phyloP scores from a whole-genome alignment of 2,888 invertebrate species.

The Unio delphinus region DNA sequence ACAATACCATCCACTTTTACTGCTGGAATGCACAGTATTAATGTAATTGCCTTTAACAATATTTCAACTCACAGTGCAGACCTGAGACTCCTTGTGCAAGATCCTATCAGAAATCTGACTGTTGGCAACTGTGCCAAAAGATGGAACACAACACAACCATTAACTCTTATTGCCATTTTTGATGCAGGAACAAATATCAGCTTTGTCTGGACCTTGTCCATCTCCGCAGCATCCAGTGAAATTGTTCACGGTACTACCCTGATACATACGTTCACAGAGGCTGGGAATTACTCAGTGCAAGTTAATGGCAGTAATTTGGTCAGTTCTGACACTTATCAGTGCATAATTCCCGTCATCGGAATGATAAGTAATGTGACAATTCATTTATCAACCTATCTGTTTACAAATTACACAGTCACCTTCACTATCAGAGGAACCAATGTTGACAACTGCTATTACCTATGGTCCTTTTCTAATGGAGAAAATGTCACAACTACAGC shows the following conservation, averaged over 20 bases:
- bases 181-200: conserved; percentile 37
- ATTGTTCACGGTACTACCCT: conserved; percentile 12
- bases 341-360: conserved; percentile 34
- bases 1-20: conserved; percentile 11
- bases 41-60: conserved; percentile 32
- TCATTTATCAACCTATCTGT: conserved; percentile 22
- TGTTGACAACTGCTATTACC: conserved; percentile 33
- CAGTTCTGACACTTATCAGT: conserved; percentile 12
- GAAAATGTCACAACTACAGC: conserved; percentile 7
- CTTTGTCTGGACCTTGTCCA: conserved; percentile 25
- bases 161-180: conserved; percentile 23
- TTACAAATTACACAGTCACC: conserved; percentile 30
- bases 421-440: conserved; percentile 38
- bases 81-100: conserved; percentile 26
- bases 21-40: conserved; percentile 24
- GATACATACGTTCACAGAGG: conserved; percentile 18
- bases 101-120: conserved; percentile 23
- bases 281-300: conserved; percentile 33
- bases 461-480: conserved; percentile 36
- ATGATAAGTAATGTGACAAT: conserved; percentile 30
- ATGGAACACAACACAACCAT: conserved; percentile 15
- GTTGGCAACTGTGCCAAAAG: conserved; percentile 29
- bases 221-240: conserved; percentile 2
- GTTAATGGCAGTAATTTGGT: conserved; percentile 42
- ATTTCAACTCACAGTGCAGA: conserved; percentile 19